Evolutionary conservation across 2,888 invertebrate genomes (phyloP), one percentile per base, ranked within the genome.

Genomic region (Coenonympha glycerion): DNA sequence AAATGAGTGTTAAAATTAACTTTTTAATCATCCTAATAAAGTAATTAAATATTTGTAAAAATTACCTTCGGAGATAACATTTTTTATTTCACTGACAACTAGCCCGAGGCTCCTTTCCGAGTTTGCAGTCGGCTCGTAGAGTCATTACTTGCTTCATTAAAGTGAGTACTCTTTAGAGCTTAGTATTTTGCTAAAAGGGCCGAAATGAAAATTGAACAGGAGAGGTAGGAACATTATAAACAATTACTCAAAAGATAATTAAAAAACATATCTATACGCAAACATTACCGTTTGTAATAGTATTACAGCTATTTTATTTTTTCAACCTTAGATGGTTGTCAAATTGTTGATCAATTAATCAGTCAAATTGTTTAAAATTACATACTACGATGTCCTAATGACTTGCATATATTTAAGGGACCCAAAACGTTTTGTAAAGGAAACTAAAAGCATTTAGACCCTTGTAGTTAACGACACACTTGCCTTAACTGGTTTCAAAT

Each of bases 121-220:
- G 71, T 75, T 76, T 75, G 69, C 70, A 69, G 74, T 75, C 68
- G 74, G 69, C 74, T 76, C 68, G 65, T 62, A 53, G 62, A 68
- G 73, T 78, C 78, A 79, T 81, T 81, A 79, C 73, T 73, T 76
- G 78, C 76, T 79, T 82, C 79, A 83, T 83, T 85, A 79, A 77
- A 73, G 68, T 67, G 66, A 79, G 78, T 68, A 64, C 76, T 68
- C 69, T 71, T 37, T 16, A 44, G 34, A 33, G 33, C 33, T 47
- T 18, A 41, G 16, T 33, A 24, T 33, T 42, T 33, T 24, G 36
- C 36, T 24, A 46, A 53, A 53, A 49, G 36, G 26, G 40, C 26
- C 8, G 28, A 19, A 28, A 28, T 13, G 8, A 18, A 19, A 30
- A 18, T 41, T 30, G 18, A 1, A 30, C 18, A 19, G 6, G 4